Percentiles rank a stretch among this genome's conserved stretches.
These are phyloP conservation scores for Sphenodon punctatus DNA, from an alignment of 2,797 vertebrate species.

Conservation along the genomic window DNA sequence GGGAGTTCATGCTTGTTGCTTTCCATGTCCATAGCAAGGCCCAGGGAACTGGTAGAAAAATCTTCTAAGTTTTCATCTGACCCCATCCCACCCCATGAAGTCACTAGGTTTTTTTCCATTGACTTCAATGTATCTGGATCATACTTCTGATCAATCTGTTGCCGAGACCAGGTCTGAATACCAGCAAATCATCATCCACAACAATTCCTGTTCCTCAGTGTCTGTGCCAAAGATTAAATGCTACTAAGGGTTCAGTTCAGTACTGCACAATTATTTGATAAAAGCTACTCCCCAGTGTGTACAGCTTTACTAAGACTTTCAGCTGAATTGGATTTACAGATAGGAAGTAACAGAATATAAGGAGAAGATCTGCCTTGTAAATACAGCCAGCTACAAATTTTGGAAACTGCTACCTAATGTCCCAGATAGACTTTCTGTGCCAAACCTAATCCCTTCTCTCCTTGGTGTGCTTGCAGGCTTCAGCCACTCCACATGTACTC, in stretches of 20 bases:
- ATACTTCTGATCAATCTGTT: not conserved
- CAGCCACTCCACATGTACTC: slow-evolving; percentile 87
- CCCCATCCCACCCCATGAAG: too few species aligned
- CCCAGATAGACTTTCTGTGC: not conserved
- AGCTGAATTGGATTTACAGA: not conserved
- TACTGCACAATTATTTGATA: not conserved
- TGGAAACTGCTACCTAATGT: not conserved
- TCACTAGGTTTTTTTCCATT: too few species aligned
- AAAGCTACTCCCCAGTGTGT: not conserved
- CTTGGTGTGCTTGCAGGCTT: slow-evolving; percentile 70
- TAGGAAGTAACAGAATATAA: not conserved
- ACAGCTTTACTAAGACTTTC: not conserved
- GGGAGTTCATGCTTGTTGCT: too few species aligned
- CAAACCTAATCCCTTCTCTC: not conserved
- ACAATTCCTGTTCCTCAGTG: not conserved
- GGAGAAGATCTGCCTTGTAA: not conserved
- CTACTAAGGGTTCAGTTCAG: not conserved
- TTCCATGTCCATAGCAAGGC: too few species aligned
- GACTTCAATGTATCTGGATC: not conserved
- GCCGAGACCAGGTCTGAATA: not conserved
- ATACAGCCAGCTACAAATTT: not conserved
- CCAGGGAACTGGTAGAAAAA: not conserved
- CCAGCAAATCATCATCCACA: not conserved
- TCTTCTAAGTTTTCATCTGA: not conserved
- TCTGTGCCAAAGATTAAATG: not conserved